Percentiles rank a stretch among this genome's conserved stretches.
Conservation (phyloP, 2,797 vertebrate species). For the Dromococcyx pavoninus region DNA sequence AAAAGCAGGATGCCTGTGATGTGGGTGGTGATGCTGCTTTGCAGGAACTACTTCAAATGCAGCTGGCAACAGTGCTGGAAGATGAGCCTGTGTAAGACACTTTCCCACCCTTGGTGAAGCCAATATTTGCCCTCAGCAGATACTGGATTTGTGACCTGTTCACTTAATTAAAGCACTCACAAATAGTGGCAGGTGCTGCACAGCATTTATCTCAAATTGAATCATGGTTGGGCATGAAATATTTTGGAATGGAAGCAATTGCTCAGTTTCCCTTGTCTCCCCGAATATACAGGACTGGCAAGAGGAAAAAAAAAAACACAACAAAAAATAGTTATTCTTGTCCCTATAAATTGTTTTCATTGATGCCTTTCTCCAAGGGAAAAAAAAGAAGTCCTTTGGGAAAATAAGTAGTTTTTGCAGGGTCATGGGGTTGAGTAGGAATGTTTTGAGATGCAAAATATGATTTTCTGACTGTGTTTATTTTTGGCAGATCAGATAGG, state of each 20-base stretch:
- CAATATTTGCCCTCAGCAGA: not conserved
- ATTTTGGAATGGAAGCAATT: not conserved
- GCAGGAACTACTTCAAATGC: not conserved
- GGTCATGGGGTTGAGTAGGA: not conserved
- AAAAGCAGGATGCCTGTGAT: not conserved
- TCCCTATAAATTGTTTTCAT: not conserved
- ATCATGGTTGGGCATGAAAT: not conserved
- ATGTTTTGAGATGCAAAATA: not conserved
- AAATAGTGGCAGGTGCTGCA: not conserved
- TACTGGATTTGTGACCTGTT: not conserved
- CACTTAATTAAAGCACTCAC: not conserved
- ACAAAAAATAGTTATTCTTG: not conserved
- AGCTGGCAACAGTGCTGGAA: not conserved
- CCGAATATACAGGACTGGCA: not conserved
- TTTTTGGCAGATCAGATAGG: not conserved
- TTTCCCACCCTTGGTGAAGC: not conserved
- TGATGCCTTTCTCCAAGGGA: not conserved
- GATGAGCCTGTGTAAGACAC: not conserved
- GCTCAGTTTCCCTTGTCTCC: not conserved
- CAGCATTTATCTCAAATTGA: fast-evolving
- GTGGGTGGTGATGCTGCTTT: not conserved
- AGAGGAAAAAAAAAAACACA: not conserved
- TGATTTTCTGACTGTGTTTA: not conserved
- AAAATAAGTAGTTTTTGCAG: not conserved
- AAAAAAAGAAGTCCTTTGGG: not conserved